A percentile compares a stretch with the other conserved stretches of the same genome.
These are phyloP conservation scores for Meandrina meandrites DNA, from an alignment of 92 coral and sea anemone species.

Conservation along the genomic window DNA sequence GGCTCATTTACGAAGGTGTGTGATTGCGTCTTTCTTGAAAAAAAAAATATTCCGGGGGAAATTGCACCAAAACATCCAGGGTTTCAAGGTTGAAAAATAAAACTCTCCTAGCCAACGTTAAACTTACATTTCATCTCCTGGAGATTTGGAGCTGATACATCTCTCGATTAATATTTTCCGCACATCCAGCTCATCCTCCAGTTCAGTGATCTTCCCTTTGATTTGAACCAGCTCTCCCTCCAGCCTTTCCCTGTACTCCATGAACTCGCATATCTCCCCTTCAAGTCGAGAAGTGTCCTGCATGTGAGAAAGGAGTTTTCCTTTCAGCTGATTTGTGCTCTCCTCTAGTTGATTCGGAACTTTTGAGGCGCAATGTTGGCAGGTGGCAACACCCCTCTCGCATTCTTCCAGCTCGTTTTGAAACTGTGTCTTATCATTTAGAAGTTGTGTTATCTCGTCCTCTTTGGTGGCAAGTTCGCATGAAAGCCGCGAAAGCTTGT, in stretches of 20 bases:
- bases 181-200: constrained; percentile 74
- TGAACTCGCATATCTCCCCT: constrained; percentile 78
- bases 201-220: constrained; percentile 69
- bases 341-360: constrained; percentile 72
- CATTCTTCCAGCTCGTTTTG: constrained; percentile 70
- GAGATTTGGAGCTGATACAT: constrained; percentile 7
- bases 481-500: constrained; percentile 71
- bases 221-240: constrained; percentile 80
- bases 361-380: constrained; percentile 66
- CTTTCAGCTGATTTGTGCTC: constrained; percentile 63
- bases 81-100: neutral
- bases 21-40: no score
- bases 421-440: constrained; percentile 68
- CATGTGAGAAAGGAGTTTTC: constrained; percentile 71
- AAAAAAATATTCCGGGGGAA: no score
- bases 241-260: constrained; percentile 78
- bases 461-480: constrained; percentile 79
- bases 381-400: constrained; percentile 58
- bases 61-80: no score
- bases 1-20: no score
- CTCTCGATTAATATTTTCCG: constrained; percentile 45
- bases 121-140: constrained; percentile 19
- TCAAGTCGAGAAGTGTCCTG: constrained; percentile 88
- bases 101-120: neutral
- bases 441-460: constrained; percentile 60